These are phyloP conservation scores for Piaya cayana DNA, from an alignment of 2,113 vertebrate species.

Conservation along the genomic window DNA sequence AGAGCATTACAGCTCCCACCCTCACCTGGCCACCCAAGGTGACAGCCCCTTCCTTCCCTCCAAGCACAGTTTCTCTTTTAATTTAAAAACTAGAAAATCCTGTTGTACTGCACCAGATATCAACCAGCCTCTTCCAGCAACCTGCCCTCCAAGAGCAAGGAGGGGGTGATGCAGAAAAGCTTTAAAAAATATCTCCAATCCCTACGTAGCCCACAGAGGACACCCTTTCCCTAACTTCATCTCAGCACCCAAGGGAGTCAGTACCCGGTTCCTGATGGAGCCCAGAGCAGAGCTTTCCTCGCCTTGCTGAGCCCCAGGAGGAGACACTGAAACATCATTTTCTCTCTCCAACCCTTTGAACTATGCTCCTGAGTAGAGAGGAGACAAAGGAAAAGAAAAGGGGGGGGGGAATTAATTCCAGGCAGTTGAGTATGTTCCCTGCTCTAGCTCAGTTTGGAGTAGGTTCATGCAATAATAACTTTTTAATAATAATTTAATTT, in stretches of 20 bases:
- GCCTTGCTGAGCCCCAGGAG: not conserved
- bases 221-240: not conserved
- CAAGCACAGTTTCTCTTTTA: not conserved
- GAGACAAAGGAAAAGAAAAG: constrained; percentile 10
- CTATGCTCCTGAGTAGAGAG: not conserved
- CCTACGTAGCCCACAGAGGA: not conserved
- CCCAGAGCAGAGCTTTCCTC: not conserved
- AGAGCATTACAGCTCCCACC: not conserved
- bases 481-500: constrained; percentile 76
- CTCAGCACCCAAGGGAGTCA: not conserved
- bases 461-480: constrained; percentile 59
- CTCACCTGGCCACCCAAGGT: not conserved
- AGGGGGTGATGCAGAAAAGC: not conserved
- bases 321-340: not conserved
- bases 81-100: not conserved
- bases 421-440: not conserved
- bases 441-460: constrained; percentile 35
- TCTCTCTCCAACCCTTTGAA: not conserved
- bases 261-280: rapidly evolving
- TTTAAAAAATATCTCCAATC: not conserved
- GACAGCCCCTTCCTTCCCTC: not conserved
- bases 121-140: not conserved
- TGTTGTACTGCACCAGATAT: not conserved
- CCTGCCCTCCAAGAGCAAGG: not conserved
- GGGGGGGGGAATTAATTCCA: constrained; percentile 22